Evolutionary conservation across 2,113 vertebrate genomes (phyloP).

Genomic region (Okapia johnstoni): DNA sequence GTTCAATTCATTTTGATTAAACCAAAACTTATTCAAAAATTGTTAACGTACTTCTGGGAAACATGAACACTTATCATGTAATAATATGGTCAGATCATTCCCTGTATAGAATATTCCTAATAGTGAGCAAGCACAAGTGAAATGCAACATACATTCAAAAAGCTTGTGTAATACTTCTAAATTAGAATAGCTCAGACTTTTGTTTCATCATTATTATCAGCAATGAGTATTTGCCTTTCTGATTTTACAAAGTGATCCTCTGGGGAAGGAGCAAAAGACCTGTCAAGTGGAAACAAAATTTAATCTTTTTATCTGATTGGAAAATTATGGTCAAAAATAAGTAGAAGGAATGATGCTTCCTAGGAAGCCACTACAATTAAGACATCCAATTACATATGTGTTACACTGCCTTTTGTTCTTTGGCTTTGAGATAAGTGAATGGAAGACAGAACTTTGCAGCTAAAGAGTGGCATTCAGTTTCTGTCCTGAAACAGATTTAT

Average conservation of each 20-base stretch:
- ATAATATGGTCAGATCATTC: not conserved
- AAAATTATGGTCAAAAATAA: not conserved
- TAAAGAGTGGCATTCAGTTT: not conserved
- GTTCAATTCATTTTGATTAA: not conserved
- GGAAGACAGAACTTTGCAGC: not conserved
- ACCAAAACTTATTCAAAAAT: not conserved
- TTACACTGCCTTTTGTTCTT: not conserved
- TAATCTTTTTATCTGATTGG: not conserved
- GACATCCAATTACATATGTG: not conserved
- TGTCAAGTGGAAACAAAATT: not conserved
- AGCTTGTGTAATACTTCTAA: not conserved
- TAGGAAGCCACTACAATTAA: not conserved
- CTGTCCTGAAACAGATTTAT: slow-evolving; percentile 1
- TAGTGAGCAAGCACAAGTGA: not conserved
- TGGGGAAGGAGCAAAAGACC: not conserved
- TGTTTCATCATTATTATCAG: not conserved
- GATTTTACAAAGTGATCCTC: not conserved
- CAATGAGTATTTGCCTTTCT: not conserved
- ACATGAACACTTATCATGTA: not conserved
- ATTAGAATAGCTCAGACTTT: not conserved
- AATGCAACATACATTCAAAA: not conserved
- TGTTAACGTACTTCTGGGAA: not conserved
- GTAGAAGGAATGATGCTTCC: not conserved
- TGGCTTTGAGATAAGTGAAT: not conserved
- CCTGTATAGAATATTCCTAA: not conserved